A percentile compares a stretch with the other conserved stretches of the same genome.
Conservation (phyloP, 1,140 invertebrate genomes). For the Ditylenchus dipsaci region DNA sequence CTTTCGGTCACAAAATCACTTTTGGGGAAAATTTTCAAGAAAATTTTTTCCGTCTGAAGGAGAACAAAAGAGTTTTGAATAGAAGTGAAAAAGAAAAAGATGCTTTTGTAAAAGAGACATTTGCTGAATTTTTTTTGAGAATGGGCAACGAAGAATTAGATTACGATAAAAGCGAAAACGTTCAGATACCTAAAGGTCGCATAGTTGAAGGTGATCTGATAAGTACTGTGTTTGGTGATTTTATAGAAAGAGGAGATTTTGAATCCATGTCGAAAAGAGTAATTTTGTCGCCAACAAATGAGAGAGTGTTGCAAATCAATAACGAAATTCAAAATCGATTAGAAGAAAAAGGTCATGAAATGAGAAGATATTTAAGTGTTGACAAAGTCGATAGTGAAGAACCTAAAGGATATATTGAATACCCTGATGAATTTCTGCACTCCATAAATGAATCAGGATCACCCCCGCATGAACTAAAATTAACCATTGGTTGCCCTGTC, state of each 20-base stretch:
- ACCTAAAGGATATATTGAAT: background rate
- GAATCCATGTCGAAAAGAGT: background rate
- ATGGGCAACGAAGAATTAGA: background rate
- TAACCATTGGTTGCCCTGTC: background rate
- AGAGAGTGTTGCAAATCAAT: background rate
- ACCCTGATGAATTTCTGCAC: background rate
- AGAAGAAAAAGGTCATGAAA: background rate
- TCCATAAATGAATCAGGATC: background rate
- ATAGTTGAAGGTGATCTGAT: background rate
- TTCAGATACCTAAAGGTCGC: background rate
- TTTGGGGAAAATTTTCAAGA: constrained; percentile 12
- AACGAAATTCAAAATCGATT: background rate
- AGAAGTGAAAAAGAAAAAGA: background rate
- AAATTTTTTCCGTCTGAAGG: background rate
- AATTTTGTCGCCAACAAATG: background rate
- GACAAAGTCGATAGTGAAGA: background rate
- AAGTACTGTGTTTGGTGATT: background rate
- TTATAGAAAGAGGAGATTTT: background rate
- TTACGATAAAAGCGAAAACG: background rate
- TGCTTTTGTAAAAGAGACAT: background rate
- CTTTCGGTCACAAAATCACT: constrained; percentile 13
- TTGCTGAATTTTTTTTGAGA: background rate
- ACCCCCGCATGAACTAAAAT: too few relatives aligned
- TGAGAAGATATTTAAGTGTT: background rate
- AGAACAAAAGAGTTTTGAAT: background rate